Evolutionary conservation across 2,797 vertebrate genomes (phyloP), one percentile per base, ranked within the genome.

Genomic region (Brachymystax lenok): DNA sequence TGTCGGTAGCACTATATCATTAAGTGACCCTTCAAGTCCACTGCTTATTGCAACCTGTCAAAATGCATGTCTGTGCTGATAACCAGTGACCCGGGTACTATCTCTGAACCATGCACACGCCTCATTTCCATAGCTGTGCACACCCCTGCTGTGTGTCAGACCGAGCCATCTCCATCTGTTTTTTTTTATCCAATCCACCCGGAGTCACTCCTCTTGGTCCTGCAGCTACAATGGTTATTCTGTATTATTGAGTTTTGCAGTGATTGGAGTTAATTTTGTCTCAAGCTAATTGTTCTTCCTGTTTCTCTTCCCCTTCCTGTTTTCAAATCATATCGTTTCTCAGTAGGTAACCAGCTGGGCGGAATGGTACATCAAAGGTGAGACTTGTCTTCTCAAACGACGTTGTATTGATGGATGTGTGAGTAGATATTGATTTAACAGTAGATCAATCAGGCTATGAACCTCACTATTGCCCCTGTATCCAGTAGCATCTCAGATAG

Each of bases 291-390:
- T 92, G 87, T 93, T 28, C 86, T 91, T 89, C 91, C n/a, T n/a
- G 8, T 69, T 21, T 14, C 14, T 27, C 72, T 71, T 1, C 63
- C 27, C 74, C 84, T 78, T 19, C 12, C 89, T 88, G 4, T 77
- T 85, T 92, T 88, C 77, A 84, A 91, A 21, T 75, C 28, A 63
- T n/a, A 13, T 71, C 69, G 54, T 88, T 52, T 88, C 93, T 88
- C 93, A 98, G 97, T 98, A 91, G 97, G 96, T 89, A 98, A 96
- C 95, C 98, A 99, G 92, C 96, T 99, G 84, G 95, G 97, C 90
- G 95, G 95, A 92, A 95, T 99, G 94, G 96, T 97, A 95, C 97
- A 99, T 96, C 96, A 97, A 98, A 99, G 98, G 98, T 99, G 95
- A 95, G 96, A 13, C 40, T 13, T 10, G 10, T 92, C 30, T 71